Conservation (phyloP, 2,888 invertebrate species). For the Thymelicus sylvestris region DNA sequence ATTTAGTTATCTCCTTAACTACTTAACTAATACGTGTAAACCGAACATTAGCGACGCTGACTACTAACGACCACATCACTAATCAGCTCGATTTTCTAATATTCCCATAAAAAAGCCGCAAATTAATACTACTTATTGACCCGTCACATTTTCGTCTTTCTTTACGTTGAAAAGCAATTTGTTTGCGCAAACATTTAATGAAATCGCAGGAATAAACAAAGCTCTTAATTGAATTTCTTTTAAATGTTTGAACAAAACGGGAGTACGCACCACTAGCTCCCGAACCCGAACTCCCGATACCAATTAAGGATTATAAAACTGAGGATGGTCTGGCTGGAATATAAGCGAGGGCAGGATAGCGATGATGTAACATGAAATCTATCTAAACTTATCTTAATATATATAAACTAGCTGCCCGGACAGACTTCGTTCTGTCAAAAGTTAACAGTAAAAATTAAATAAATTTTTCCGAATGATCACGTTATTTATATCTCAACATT, state of each 20-base stretch:
- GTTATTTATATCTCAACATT: too few species aligned
- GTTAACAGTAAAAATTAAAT: too few species aligned
- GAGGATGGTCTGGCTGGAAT: not conserved
- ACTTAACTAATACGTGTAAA: too few species aligned
- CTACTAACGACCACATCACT: too few species aligned
- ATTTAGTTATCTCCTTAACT: too few species aligned
- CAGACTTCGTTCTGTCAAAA: too few species aligned
- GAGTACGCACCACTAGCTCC: conserved; percentile 6
- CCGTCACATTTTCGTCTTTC: conserved; percentile 2
- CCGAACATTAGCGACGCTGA: too few species aligned
- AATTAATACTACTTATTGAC: not conserved
- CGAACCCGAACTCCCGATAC: conserved; percentile 15
- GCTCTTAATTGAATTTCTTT: conserved; percentile 19
- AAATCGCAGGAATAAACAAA: conserved; percentile 17
- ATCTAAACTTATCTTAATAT: too few species aligned
- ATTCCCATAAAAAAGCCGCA: too few species aligned
- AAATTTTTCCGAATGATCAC: too few species aligned
- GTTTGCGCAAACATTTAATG: conserved; percentile 10
- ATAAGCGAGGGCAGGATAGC: not conserved
- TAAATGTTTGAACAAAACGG: conserved; percentile 23
- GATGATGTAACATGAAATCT: not conserved
- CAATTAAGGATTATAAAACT: conserved; percentile 15
- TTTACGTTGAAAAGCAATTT: conserved; percentile 1
- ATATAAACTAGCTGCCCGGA: too few species aligned
- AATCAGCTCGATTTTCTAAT: too few species aligned